Base-by-base conservation (phyloP, 2,888 invertebrate species). In the Trypoxylon attenuatum region DNA sequence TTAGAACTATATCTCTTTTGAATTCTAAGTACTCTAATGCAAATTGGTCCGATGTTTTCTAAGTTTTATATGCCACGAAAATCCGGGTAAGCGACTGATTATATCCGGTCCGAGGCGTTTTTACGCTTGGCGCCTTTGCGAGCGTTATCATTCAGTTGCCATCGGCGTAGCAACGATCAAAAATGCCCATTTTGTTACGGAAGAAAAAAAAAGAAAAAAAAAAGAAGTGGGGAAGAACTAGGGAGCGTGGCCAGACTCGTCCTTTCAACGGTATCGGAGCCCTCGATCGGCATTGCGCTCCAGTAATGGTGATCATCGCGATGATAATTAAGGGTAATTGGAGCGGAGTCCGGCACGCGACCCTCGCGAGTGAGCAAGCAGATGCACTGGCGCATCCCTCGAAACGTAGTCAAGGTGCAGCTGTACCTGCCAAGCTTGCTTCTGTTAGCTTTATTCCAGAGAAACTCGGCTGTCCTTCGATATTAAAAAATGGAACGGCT, bases 241-340 rank as follows among this genome's bases (percentile, higher is more conserved):
- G 18, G 22, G 49, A 15, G 54, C 21, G 15, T 38, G 53, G 41
- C 45, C 45, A 38, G 15, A 27, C 33, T 41, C 22, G 50, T 57
- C 54, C 18, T 18, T 23, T 16, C 16, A 46, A 16, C 29, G 22
- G 59, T 80, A 80, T 82, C 79, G 54, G 21, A 15, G 21, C 42
- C 51, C 56, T 29, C 49, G 69, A 82, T 81, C 81, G 66, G 10
- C 62, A 78, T 78, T 78, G 63, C 71, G 75, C 74, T 73, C 60
- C 70, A 70, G 71, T 80, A 78, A 71, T 69, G 73, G 62, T 57
- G 77, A 79, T 78, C 73, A 79, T 77, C 76, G 58, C 59, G 77
- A 78, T 79, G 70, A 77, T 75, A 79, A 80, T 77, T 80, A 71
- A 63, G 67, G 67, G 61, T 80, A 82, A 83, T 79, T 82, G 77